Evolutionary conservation across 2,113 vertebrate genomes (phyloP), one percentile per base, ranked within the genome.

Genomic region (Anhinga rufa): DNA sequence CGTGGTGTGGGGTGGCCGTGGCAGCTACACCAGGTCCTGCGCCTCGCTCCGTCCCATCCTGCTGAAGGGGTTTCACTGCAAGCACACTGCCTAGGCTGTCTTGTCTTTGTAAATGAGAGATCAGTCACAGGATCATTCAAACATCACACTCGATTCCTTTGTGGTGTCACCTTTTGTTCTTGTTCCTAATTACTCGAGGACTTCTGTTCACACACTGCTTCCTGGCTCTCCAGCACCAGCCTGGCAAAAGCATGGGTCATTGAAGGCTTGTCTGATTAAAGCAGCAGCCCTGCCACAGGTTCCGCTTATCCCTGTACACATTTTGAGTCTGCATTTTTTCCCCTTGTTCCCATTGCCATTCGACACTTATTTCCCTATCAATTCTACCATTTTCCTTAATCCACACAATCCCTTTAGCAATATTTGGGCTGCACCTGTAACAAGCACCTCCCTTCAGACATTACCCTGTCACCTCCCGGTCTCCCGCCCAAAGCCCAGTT

Each of bases 1-100:
- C 2, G 0, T 1, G 4, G 7, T 4, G 22, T 1, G 2, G 17
- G 51, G 3, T 34, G 54, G 46, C 40, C 19, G 3, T 0, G 3
- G 20, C 3, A 19, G 22, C 40, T 8, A 32, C 5, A 5, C 57
- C 75, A 34, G 83, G 29, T 42, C 38, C 34, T 15, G 46, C 6
- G 6, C 62, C 17, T 12, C 8, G 0, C n/a, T 60, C 68, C 1
- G 0, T 44, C 51, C 49, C 10, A 1, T 10, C 26, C 51, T n/a
- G 25, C 17, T 3, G 0, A 7, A 36, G 31, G 38, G 14, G 15
- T 10, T 38, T 64, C 5, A 5, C 22, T n/a, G 10, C 0, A 0
- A 17, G 24, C 1, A 1, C 0, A 1, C 64, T 32, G 55, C 38
- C 11, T 2, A 4, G 22, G 54, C 24, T 12, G 31, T 3, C 29